Percentiles rank a stretch among this genome's conserved stretches.
Evolutionary conservation across 2,888 invertebrate genomes (phyloP).

Genomic region (Chromoteleia sp.): DNA sequence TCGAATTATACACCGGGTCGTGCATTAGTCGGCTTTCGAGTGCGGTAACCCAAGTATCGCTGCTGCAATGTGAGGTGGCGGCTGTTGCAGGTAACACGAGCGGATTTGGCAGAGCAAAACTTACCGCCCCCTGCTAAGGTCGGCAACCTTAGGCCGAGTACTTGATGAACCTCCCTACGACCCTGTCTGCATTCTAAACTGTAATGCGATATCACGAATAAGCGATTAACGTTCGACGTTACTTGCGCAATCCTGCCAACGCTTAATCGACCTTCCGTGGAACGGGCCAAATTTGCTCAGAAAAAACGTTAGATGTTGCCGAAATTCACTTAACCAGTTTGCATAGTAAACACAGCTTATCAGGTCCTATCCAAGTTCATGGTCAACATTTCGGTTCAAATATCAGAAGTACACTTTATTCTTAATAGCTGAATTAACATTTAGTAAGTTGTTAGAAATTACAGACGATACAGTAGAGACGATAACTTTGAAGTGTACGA

Average conservation of each 20-base stretch:
- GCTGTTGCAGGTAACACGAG: constrained; percentile 74
- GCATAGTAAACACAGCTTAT: background rate
- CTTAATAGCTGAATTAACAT: no score
- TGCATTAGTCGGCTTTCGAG: constrained; percentile 65
- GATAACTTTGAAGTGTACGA: no score
- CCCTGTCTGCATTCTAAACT: constrained; percentile 67
- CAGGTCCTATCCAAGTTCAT: background rate
- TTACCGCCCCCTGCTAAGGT: constrained; percentile 62
- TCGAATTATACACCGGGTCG: constrained; percentile 75
- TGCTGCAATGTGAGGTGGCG: constrained; percentile 60
- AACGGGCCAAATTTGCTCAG: constrained; percentile 14
- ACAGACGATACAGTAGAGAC: no score
- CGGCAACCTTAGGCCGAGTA: constrained; percentile 66
- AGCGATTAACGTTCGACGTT: constrained; percentile 59
- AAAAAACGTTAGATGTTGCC: constrained; percentile 11
- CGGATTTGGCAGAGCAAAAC: constrained; percentile 74
- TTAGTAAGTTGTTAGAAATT: no score
- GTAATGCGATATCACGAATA: constrained; percentile 67
- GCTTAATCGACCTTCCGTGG: constrained; percentile 43
- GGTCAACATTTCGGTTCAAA: no score
- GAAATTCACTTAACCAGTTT: background rate
- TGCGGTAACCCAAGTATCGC: constrained; percentile 67
- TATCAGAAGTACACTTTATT: no score
- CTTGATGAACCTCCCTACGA: constrained; percentile 64
- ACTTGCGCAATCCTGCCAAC: constrained; percentile 47